Evolutionary conservation across 1,140 invertebrate genomes (phyloP).

Genomic region (Batillaria attramentaria): DNA sequence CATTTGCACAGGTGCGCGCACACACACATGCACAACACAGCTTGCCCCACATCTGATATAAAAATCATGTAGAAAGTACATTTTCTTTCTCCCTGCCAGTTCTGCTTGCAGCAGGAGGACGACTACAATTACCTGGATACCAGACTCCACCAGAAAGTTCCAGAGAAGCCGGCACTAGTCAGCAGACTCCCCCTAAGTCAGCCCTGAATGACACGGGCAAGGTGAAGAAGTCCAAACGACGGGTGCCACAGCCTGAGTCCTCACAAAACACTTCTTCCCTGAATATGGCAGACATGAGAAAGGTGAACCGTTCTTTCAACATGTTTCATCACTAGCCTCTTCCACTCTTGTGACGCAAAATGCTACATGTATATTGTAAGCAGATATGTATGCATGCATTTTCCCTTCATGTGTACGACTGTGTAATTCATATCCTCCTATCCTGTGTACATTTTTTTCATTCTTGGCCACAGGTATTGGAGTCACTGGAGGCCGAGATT

Average conservation of each 20-base stretch:
- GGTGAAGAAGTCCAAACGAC: constrained; percentile 56
- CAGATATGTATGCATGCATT: background rate
- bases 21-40: no score
- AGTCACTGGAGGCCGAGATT: constrained; percentile 61
- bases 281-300: constrained; percentile 58
- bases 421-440: no score
- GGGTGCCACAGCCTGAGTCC: constrained; percentile 40
- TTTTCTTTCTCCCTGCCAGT: background rate
- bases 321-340: no score
- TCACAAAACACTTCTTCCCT: constrained; percentile 46
- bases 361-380: background rate
- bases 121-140: no score
- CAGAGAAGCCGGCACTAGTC: constrained; percentile 40
- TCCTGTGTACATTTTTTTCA: background rate
- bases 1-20: no score
- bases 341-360: background rate
- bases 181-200: constrained; percentile 48
- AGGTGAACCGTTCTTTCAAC: constrained; percentile 44
- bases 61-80: no score
- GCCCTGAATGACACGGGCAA: constrained; percentile 68
- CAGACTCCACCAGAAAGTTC: constrained; percentile 51
- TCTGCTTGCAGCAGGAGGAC: no score
- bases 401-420: background rate
- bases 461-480: constrained; percentile 54
- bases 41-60: no score